Evolutionary conservation across 2,888 invertebrate genomes (phyloP).

Genomic region (Parapristionchus giblindavisi): DNA sequence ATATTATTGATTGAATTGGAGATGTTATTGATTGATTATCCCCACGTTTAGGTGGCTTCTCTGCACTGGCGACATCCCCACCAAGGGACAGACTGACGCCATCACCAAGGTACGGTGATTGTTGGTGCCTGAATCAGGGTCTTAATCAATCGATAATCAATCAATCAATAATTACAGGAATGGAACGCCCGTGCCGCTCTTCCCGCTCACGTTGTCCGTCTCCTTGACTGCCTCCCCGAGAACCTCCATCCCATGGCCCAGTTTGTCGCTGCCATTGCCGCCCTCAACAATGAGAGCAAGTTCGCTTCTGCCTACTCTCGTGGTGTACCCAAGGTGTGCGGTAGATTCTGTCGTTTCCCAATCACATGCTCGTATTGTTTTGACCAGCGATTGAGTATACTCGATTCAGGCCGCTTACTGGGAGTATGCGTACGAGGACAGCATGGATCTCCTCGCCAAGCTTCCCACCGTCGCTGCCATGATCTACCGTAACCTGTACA

Average conservation of each 20-base stretch:
- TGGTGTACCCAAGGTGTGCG: conserved; percentile 76
- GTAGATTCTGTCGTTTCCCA: neutral
- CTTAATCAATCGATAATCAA: neutral
- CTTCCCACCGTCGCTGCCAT: conserved; percentile 91
- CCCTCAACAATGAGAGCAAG: conserved; percentile 88
- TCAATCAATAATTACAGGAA: conserved; percentile 7
- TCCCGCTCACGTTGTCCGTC: conserved; percentile 89
- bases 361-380: neutral
- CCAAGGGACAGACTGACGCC: conserved; percentile 77
- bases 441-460: conserved; percentile 93
- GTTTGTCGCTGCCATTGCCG: conserved; percentile 85
- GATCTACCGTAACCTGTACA: conserved; percentile 88
- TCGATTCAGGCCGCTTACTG: conserved; percentile 39
- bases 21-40: neutral
- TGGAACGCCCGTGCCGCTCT: conserved; percentile 78
- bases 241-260: conserved; percentile 94
- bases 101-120: conserved; percentile 29
- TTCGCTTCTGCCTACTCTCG: conserved; percentile 89
- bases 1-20: neutral
- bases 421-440: conserved; percentile 74
- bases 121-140: neutral
- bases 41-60: conserved; percentile 78
- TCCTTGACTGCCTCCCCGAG: conserved; percentile 89
- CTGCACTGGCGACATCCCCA: conserved; percentile 87
- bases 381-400: neutral